Conservation (phyloP, 2,113 vertebrate species). For the Trematomus loennbergii region DNA sequence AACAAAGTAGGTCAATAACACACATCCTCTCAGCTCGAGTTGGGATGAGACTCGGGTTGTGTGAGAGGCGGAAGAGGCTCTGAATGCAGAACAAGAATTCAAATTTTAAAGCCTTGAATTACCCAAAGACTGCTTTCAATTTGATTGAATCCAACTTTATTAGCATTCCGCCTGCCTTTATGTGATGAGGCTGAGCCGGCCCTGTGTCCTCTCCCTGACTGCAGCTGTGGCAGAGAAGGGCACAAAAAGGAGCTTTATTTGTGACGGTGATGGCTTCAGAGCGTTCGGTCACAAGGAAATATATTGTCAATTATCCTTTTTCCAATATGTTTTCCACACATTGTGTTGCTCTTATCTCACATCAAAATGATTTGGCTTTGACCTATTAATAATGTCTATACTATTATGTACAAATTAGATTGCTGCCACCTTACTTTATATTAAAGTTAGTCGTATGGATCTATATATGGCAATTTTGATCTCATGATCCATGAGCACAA, state of each 20-base stretch:
- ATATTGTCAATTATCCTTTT: slow-evolving; percentile 58
- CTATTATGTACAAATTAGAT: not conserved
- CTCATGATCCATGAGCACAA: not conserved
- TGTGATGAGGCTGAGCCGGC: slow-evolving; percentile 70
- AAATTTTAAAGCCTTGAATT: slow-evolving; percentile 80
- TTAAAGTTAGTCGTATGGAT: not conserved
- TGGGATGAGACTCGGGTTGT: slow-evolving; percentile 53
- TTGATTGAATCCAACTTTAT: slow-evolving; percentile 80
- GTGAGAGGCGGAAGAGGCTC: slow-evolving; percentile 41
- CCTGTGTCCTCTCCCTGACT: slow-evolving; percentile 75
- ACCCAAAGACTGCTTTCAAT: slow-evolving; percentile 81
- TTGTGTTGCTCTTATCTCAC: slow-evolving; percentile 13
- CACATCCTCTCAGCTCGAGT: slow-evolving; percentile 53
- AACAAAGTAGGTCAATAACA: slow-evolving; percentile 33
- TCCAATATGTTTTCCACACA: slow-evolving; percentile 53
- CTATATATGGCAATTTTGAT: not conserved
- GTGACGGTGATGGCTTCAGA: slow-evolving; percentile 51
- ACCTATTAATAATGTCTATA: not conserved
- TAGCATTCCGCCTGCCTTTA: slow-evolving; percentile 75
- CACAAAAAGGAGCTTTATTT: slow-evolving; percentile 78
- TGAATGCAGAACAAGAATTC: slow-evolving; percentile 76
- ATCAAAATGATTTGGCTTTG: slow-evolving; percentile 5
- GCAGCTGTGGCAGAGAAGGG: slow-evolving; percentile 75
- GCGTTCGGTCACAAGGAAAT: slow-evolving; percentile 57
- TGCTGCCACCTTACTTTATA: not conserved